Base-by-base conservation (phyloP, 2,113 vertebrate genomes). In the Ameiurus melas region DNA sequence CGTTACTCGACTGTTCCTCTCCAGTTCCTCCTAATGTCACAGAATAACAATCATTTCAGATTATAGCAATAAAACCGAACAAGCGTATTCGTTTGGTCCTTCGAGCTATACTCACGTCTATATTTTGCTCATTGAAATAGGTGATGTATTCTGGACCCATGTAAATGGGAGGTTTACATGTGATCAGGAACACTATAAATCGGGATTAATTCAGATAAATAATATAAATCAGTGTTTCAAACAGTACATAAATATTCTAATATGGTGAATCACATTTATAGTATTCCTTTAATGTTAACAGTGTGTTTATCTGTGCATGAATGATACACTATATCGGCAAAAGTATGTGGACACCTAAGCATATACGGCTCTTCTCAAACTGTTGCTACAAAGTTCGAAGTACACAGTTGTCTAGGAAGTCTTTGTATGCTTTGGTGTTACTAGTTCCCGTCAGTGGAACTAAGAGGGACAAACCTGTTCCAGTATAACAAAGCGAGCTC, bases 121-220 rank as follows among this genome's bases (percentile, higher is more conserved):
- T 97, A 86, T 97, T 99, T 91, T 97, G 97, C 92, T 98, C 97
- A 5, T 88, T 99, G 94, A 99, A 99, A 92, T 99, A 99, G 87
- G 97, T 99, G 93, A 99, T 98, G 92, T 98, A 97, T 86, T 99
- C 98, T 0, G 98, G 98, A 85, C 98, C 98, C 97, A 98, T 97
- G 91, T 99, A 99, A 22, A 99, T 91, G 0, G 98, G 98, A 0
- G 97, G 97, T 87, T 98, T 98, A 92, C 98, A 99, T 5, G 97
- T 99, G 96, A 99, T 98, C 90, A 99, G 93, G 81, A 99, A 99
- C 80, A 97, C 98, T 99, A 90, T 22, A 84, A 84, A 3, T 64
- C 10, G 16, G 27, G 33, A 80, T 33, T 71, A 0, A 82, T 60
- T 60, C 57, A 60, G 58, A 58, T 19, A 19, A 77, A 75, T 58